phyloP scores from a whole-genome alignment of 2,797 vertebrate species.

The Pangasius djambal region DNA sequence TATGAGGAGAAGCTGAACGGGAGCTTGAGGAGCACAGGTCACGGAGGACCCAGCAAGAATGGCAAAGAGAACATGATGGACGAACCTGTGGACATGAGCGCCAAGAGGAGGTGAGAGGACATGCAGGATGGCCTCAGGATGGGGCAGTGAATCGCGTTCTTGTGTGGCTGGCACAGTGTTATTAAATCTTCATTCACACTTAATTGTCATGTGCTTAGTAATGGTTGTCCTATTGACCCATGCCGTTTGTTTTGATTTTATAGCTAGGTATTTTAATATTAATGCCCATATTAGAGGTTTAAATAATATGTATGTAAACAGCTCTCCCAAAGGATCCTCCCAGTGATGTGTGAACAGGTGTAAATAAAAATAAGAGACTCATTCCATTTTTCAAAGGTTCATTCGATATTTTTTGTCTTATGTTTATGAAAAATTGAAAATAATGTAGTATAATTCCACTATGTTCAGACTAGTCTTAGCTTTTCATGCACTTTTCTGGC shows the following conservation, averaged over 20 bases:
- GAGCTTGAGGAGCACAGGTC: slow-evolving; percentile 74
- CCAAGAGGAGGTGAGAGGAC: slow-evolving; percentile 77
- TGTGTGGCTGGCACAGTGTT: neutral
- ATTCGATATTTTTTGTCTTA: neutral
- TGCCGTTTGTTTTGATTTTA: neutral
- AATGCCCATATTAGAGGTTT: too few relatives aligned
- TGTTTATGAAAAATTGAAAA: neutral
- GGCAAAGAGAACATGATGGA: slow-evolving; percentile 88
- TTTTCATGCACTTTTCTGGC: neutral
- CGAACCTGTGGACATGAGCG: slow-evolving; percentile 88
- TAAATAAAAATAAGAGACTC: neutral
- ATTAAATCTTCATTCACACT: neutral
- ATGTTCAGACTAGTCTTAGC: neutral
- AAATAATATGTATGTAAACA: neutral
- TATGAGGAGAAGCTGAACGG: slow-evolving; percentile 88
- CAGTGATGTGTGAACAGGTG: neutral
- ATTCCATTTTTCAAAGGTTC: neutral
- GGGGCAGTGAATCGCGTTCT: neutral
- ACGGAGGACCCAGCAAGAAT: slow-evolving; percentile 76
- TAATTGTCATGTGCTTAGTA: neutral
- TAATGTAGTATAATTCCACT: neutral
- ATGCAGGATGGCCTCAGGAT: neutral
- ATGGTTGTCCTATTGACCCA: neutral
- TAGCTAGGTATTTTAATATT: neutral
- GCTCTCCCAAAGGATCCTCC: neutral